Evolutionary conservation across 2,888 invertebrate genomes (phyloP).

Genomic region (Lutraria lutraria): DNA sequence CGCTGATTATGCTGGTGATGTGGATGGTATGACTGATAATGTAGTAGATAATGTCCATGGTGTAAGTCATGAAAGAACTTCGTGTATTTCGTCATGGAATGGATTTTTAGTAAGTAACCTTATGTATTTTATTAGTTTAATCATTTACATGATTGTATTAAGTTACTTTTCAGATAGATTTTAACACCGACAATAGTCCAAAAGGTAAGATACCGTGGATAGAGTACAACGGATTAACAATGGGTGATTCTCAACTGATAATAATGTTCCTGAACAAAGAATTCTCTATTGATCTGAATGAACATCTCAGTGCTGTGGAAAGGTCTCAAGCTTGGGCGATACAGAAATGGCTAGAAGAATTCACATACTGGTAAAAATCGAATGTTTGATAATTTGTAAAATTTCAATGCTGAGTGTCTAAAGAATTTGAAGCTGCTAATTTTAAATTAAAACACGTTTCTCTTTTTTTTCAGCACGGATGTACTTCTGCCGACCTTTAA

Average conservation of each 20-base stretch:
- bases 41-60: no score
- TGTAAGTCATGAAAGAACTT: no score
- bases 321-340: slow-evolving; percentile 74
- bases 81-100: no score
- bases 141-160: no score
- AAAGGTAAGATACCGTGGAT: slow-evolving; percentile 84
- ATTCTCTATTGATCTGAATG: slow-evolving; percentile 78
- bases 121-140: no score
- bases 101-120: no score
- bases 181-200: slow-evolving; percentile 14
- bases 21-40: no score
- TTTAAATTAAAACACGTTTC: not conserved
- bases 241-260: slow-evolving; percentile 82
- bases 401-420: not conserved
- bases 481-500: no score
- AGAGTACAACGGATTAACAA: slow-evolving; percentile 79
- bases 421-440: not conserved
- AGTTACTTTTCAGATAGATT: not conserved
- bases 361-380: slow-evolving; percentile 50
- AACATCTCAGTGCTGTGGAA: slow-evolving; percentile 70
- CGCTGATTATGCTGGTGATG: no score
- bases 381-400: not conserved
- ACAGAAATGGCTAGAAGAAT: slow-evolving; percentile 59
- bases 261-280: slow-evolving; percentile 81
- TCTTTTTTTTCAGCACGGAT: not conserved